Conservation (phyloP, 92 coral and sea anemone species). For the Montipora capitata region DNA sequence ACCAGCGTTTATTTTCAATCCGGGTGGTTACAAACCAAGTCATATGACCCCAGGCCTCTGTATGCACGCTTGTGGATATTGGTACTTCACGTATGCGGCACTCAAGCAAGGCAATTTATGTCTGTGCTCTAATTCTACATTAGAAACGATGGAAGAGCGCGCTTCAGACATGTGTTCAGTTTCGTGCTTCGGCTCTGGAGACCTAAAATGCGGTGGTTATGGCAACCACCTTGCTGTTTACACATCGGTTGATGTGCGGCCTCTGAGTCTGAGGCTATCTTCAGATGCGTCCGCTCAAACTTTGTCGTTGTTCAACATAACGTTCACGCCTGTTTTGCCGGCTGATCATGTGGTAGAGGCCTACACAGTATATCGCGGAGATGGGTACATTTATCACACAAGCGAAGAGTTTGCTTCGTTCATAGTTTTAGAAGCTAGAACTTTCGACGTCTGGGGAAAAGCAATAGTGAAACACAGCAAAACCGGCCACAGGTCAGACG, state of each 20-base stretch:
- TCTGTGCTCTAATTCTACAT: constrained; percentile 57
- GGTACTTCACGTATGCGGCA: constrained; percentile 68
- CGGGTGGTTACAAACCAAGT: constrained; percentile 66
- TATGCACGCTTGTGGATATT: constrained; percentile 66
- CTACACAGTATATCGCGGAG: constrained; percentile 46
- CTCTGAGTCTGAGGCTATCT: constrained; percentile 30
- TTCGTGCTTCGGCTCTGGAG: constrained; percentile 84
- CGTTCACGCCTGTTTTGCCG: constrained; percentile 9
- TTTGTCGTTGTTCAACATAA: constrained; percentile 20
- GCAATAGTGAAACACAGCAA: constrained; percentile 64
- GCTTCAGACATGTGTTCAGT: constrained; percentile 59
- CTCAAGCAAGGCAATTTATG: constrained; percentile 73
- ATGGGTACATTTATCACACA: constrained; percentile 53
- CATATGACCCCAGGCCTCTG: constrained; percentile 83
- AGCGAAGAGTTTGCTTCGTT: constrained; percentile 12
- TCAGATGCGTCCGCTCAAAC: constrained; percentile 24
- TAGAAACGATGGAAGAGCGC: constrained; percentile 1
- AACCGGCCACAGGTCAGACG: constrained; percentile 55
- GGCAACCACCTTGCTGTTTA: constrained; percentile 37
- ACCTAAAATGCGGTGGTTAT: constrained; percentile 80
- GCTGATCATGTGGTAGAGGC: constrained; percentile 16
- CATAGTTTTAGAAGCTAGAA: constrained; percentile 48
- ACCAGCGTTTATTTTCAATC: constrained; percentile 44
- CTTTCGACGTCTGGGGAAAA: constrained; percentile 24
- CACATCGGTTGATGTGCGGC: constrained; percentile 23